Evolutionary conservation across 37 sponge, comb jelly and placozoan genomes (phyloP).

Genomic region (Haliclona indistincta): DNA sequence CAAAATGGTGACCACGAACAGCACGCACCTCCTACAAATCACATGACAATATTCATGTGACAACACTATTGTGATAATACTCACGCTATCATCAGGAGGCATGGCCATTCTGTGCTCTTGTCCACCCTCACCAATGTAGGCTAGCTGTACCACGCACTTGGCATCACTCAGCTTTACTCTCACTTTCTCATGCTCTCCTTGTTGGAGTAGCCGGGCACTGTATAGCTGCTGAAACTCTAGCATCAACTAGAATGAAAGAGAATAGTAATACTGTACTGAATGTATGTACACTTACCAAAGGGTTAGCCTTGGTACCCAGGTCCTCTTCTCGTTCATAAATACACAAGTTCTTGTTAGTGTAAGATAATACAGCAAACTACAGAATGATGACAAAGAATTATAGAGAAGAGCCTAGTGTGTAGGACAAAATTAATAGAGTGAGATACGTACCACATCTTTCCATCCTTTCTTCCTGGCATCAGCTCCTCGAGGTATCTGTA

Average conservation of each 20-base stretch:
- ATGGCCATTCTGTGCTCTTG: neutral
- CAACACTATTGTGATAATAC: no score
- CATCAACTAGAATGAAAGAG: neutral
- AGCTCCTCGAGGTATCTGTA: conserved; percentile 62
- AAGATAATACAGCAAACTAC: conserved; percentile 75
- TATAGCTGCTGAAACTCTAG: conserved; percentile 58
- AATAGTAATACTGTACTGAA: neutral
- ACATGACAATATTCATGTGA: neutral
- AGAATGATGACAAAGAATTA: neutral
- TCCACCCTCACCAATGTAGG: neutral
- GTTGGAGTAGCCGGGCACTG: conserved; percentile 47
- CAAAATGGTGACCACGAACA: conserved; percentile 66
- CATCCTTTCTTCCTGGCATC: conserved; percentile 76
- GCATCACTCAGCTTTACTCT: conserved; percentile 67
- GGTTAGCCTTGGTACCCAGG: conserved; percentile 27
- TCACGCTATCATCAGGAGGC: neutral
- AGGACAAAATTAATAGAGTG: neutral
- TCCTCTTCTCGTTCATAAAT: conserved; percentile 68
- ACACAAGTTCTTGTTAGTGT: conserved; percentile 39
- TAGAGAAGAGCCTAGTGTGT: neutral
- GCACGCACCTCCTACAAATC: conserved; percentile 16
- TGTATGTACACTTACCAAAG: neutral
- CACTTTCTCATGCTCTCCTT: conserved; percentile 70
- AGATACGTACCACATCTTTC: conserved; percentile 72
- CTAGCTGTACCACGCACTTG: conserved; percentile 20